Percentiles rank a stretch among this genome's conserved stretches.
phyloP scores from a whole-genome alignment of 1,140 invertebrate genomes.

The Geopemphigus sp. region DNA sequence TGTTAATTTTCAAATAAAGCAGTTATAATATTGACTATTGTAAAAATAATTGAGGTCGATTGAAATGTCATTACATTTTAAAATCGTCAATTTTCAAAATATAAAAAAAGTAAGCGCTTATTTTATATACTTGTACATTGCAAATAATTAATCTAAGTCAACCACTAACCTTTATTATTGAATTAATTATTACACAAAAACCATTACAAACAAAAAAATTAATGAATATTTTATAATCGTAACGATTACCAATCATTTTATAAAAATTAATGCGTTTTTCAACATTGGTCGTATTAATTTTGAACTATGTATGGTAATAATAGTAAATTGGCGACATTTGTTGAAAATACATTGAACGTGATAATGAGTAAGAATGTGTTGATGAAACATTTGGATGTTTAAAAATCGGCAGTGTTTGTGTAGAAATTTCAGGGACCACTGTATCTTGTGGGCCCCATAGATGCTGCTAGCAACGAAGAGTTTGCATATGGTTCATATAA shows the following conservation, averaged over 20 bases:
- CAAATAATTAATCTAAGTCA: background rate
- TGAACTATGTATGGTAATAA: background rate
- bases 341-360: constrained; percentile 25
- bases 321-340: background rate
- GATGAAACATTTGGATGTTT: background rate
- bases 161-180: background rate
- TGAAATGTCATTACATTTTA: background rate
- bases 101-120: background rate
- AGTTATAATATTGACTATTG: background rate
- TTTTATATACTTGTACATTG: background rate
- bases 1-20: no score
- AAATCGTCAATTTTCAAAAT: no score
- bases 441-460: constrained; percentile 51
- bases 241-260: background rate
- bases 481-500: constrained; percentile 67
- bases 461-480: constrained; percentile 62
- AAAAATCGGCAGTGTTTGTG: constrained; percentile 39
- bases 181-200: background rate
- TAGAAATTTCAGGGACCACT: background rate
- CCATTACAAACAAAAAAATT: background rate
- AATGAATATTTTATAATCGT: constrained; percentile 4
- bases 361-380: background rate
- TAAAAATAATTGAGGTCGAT: background rate
- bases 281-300: background rate
- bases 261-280: background rate